Evolutionary conservation across 2,797 vertebrate species (phyloP), one percentile per base, ranked within the genome.

Genomic region (Tokudaia tokunoshimensis): DNA sequence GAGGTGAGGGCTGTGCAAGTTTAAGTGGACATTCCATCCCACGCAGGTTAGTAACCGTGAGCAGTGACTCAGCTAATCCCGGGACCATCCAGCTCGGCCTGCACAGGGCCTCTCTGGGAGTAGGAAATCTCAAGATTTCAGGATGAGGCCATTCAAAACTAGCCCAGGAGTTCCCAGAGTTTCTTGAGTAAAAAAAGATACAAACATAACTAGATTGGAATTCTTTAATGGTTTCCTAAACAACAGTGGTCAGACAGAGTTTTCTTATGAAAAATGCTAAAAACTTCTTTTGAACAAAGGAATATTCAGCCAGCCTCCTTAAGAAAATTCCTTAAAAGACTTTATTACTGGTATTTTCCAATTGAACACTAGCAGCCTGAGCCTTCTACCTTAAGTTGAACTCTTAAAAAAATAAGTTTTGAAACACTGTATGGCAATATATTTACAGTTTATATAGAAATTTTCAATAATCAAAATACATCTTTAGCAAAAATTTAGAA

Each of bases 371-470:
- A 50, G 94, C 96, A 91, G 94, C 10, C 84, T 92, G 81, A 97
- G 98, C 97, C 95, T 96, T 96, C 93, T 93, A 96, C 91, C 86
- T 84, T 96, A 92, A 96, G 93, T 96, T 98, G 97, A 96, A 89
- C 47, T 91, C 82, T 86, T 94, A 95, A 98, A 98, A 98, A 98
- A 98, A 98, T 97, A 98, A n/a, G 0, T 98, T 98, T 98, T 98
- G 97, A 95, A 98, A 98, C 96, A 92, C 96, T 80, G 94, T 98
- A 98, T 98, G 97, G 92, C 94, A 97, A 98, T 20, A 22, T 98
- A 98, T 99, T 98, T 99, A 99, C 98, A 99, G 95, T 98, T 98
- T 98, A 98, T 98, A 99, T 99, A 99, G 98, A 99, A 99, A 98
- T 19, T 98, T 97, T 98, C 97, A 98, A 97, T 99, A 99, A 98